phyloP scores from a whole-genome alignment of 2,797 vertebrate genomes.

The Tenualosa thibaudeaui region DNA sequence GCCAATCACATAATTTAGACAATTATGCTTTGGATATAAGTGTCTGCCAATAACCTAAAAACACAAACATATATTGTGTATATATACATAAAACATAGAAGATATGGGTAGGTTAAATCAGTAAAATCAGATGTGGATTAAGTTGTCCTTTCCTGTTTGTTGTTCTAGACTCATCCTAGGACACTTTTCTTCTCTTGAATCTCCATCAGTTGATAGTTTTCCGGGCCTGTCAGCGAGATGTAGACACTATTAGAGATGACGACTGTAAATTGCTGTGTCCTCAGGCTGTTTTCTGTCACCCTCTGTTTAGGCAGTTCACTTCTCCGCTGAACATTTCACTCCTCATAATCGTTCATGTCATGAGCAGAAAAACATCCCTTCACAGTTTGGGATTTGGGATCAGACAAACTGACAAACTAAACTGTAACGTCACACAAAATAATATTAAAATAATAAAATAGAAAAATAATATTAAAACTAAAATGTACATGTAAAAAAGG shows the following conservation, averaged over 20 bases:
- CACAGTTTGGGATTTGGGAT: background rate
- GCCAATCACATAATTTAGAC: background rate
- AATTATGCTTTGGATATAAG: too few relatives aligned
- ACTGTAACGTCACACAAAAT: background rate
- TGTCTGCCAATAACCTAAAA: too few relatives aligned
- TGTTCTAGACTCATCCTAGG: background rate
- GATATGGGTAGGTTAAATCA: background rate
- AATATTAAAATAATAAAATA: too few relatives aligned
- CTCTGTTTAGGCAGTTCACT: background rate
- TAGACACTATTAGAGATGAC: background rate
- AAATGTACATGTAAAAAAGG: background rate
- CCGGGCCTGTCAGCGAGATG: background rate
- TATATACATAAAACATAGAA: background rate
- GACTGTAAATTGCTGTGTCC: background rate
- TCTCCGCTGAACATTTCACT: background rate
- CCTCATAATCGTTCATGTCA: background rate
- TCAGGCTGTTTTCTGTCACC: background rate
- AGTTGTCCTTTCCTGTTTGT: background rate
- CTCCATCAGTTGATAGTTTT: background rate
- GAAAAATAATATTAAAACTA: background rate
- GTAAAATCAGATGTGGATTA: background rate
- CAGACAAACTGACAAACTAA: background rate
- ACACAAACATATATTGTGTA: too few relatives aligned
- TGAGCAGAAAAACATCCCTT: background rate
- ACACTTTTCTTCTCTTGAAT: background rate